phyloP scores from a whole-genome alignment of 1,140 invertebrate genomes.

The Mesaphorura yosii region DNA sequence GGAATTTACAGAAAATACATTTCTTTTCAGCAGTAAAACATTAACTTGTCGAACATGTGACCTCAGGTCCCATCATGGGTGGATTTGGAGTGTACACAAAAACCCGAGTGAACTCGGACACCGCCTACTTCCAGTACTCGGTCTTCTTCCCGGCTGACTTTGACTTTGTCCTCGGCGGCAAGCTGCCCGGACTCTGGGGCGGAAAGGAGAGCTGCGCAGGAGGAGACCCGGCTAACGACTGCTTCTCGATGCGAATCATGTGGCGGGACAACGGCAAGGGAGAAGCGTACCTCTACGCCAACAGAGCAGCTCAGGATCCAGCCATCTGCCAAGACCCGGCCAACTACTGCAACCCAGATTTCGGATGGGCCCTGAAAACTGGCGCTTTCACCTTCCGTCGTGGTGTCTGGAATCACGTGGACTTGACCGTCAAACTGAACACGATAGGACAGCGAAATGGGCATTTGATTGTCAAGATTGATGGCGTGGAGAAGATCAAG shows the following conservation, averaged over 20 bases:
- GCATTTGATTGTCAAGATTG: background rate
- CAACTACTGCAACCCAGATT: slow-evolving; percentile 17
- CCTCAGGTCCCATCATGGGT: too few relatives aligned
- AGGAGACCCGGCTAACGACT: slow-evolving; percentile 14
- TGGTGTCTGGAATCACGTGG: slow-evolving; percentile 11
- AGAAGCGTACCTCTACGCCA: slow-evolving; percentile 18
- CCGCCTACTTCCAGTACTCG: background rate
- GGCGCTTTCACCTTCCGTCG: slow-evolving; percentile 12
- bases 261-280: slow-evolving; percentile 16
- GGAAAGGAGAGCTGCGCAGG: slow-evolving; percentile 12
- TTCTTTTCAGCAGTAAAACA: too few relatives aligned
- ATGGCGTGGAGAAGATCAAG: background rate
- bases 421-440: slow-evolving; percentile 1
- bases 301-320: slow-evolving; percentile 11
- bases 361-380: slow-evolving; percentile 16
- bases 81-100: background rate
- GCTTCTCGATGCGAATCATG: slow-evolving; percentile 19
- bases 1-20: too few relatives aligned
- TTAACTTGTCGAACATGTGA: too few relatives aligned
- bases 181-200: slow-evolving; percentile 15
- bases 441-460: background rate
- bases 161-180: slow-evolving; percentile 3
- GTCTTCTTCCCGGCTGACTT: background rate
- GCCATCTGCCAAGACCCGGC: slow-evolving; percentile 8
- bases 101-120: background rate